phyloP scores from a whole-genome alignment of 1,140 invertebrate species.

The Globodera rostochiensis region DNA sequence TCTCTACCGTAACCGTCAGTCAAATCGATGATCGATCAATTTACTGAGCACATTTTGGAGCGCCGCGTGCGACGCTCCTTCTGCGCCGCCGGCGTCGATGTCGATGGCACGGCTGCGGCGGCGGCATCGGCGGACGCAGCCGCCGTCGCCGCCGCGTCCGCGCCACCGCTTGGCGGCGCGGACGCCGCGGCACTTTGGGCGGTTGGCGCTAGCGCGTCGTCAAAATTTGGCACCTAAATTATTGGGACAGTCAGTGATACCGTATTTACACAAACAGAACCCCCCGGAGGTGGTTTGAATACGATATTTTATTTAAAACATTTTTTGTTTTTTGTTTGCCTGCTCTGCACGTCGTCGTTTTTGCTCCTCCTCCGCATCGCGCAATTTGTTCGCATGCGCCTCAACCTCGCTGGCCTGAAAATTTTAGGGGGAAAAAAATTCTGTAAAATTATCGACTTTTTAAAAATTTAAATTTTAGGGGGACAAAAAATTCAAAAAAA shows the following conservation, averaged over 20 bases:
- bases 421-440: background rate
- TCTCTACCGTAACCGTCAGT: background rate
- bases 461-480: too few relatives aligned
- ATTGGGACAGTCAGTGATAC: background rate
- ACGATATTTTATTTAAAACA: background rate
- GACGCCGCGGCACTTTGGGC: background rate
- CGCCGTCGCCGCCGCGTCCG: too few relatives aligned
- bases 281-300: background rate
- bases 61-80: background rate
- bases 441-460: background rate
- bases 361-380: background rate
- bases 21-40: background rate
- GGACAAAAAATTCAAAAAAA: background rate
- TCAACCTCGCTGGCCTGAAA: background rate
- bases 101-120: too few relatives aligned
- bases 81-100: background rate
- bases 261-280: too few relatives aligned
- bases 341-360: background rate
- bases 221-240: background rate
- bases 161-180: too few relatives aligned
- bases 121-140: background rate
- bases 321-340: background rate
- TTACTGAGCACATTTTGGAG: constrained; percentile 8
- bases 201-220: too few relatives aligned
- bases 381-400: background rate